Conservation (phyloP, 2,888 invertebrate genomes). For the Drosophila rellima region DNA sequence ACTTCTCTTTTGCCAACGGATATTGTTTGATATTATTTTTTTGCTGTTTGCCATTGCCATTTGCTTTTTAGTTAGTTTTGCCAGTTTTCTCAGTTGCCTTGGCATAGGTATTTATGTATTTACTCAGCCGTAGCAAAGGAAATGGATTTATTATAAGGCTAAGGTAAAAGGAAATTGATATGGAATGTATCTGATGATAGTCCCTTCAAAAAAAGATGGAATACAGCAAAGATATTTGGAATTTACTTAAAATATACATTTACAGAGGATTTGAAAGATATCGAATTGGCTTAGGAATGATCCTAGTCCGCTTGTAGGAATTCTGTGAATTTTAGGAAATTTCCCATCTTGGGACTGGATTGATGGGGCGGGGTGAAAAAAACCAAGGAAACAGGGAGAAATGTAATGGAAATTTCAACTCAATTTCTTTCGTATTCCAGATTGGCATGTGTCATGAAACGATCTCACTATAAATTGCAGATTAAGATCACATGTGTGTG, state of each 20-base stretch:
- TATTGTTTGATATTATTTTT: slow-evolving; percentile 74
- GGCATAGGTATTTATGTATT: slow-evolving; percentile 41
- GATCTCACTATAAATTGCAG: background rate
- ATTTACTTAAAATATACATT: background rate
- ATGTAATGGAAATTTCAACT: background rate
- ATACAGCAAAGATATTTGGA: background rate
- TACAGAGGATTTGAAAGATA: background rate
- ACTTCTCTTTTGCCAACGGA: slow-evolving; percentile 58
- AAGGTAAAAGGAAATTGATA: slow-evolving; percentile 54
- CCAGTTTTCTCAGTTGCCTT: slow-evolving; percentile 16
- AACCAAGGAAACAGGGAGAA: too few species aligned
- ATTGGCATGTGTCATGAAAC: slow-evolving; percentile 1
- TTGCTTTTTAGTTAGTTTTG: slow-evolving; percentile 54
- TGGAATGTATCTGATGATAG: slow-evolving; percentile 25
- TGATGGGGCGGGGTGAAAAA: too few species aligned
- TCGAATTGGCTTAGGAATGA: background rate
- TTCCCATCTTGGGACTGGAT: too few species aligned
- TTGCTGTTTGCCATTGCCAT: slow-evolving; percentile 67
- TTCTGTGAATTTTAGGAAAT: too few species aligned
- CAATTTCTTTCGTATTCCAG: slow-evolving; percentile 9
- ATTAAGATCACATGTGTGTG: slow-evolving; percentile 9
- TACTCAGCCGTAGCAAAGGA: slow-evolving; percentile 53
- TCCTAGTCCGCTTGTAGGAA: background rate
- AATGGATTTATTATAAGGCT: slow-evolving; percentile 51
- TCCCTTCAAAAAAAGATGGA: slow-evolving; percentile 14